These are phyloP conservation scores for Nasonia vitripennis DNA, from an alignment of 1,140 invertebrate species.

Conservation along the genomic window DNA sequence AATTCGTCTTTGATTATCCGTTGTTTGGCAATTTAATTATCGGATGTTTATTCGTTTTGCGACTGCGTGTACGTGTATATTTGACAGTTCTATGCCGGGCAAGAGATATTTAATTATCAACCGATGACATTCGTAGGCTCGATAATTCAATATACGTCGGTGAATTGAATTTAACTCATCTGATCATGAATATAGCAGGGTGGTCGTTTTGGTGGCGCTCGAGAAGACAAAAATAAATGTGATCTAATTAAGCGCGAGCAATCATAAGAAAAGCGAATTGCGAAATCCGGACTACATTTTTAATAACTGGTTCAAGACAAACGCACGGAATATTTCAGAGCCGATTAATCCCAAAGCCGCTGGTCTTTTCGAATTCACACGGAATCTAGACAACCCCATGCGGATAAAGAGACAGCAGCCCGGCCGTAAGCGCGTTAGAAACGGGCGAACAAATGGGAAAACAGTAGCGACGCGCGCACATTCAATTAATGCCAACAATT, in stretches of 20 bases:
- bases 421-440: background rate
- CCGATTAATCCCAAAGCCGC: background rate
- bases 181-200: too few relatives aligned
- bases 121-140: too few relatives aligned
- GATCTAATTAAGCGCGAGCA: background rate
- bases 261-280: background rate
- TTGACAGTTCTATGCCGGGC: background rate
- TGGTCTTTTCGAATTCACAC: background rate
- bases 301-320: background rate
- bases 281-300: background rate
- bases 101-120: background rate
- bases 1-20: background rate
- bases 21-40: background rate
- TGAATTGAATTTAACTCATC: too few relatives aligned
- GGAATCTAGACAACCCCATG: too few relatives aligned
- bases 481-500: slow-evolving; percentile 71
- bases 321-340: background rate
- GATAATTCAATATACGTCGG: too few relatives aligned
- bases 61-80: background rate
- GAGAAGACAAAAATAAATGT: background rate
- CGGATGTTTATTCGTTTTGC: background rate
- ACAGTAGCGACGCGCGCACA: slow-evolving; percentile 35
- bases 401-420: background rate
- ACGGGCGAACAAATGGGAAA: background rate
- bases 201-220: too few relatives aligned